Evolutionary conservation across 1,140 invertebrate genomes (phyloP), one percentile per base, ranked within the genome.

Genomic region (Ceratina japonica): DNA sequence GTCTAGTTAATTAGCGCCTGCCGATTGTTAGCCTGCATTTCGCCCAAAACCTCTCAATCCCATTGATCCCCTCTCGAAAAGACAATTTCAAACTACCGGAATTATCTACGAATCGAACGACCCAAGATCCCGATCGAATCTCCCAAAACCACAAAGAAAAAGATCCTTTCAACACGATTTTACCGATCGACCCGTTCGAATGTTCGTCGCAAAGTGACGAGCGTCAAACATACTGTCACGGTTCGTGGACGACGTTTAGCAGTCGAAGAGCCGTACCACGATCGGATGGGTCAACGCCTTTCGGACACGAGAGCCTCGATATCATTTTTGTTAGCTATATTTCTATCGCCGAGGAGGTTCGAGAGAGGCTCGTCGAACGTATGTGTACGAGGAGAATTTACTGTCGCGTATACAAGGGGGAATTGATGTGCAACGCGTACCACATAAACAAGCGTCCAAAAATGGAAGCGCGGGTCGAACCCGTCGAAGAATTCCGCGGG

Each of bases 1-100:
- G 24, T 62, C 22, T 44, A 75, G 44, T 79, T 75, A 59, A 75
- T 79, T 65, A 44, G 52, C 31, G 20, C 52, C 24, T n/a, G 18
- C 5, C 12, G 18, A 75, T 75, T 56, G 59, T 51, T 51, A 54
- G 20, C 0, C 68, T 20, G 22, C 24, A 70, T 61, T 61, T 62
- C 66, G n/a, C 8, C 18, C 13, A 54, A 27, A 49, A 66, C 61
- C 13, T 51, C 16, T 4, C 20, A 0, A 7, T 49, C 1, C 7
- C n/a, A 27, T 69, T 7, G 54, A 70, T 76, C n/a, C 31, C 7
- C 66, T 13, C 4, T 20, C 16, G 2, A 8, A 1, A 10, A 20
- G 27, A 10, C 2, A 12, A 15, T 20, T 56, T 56, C 24, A 52
- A 8, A 58, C 15, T 12, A 22, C 18, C 2, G 16, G 1, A 8